phyloP scores from a whole-genome alignment of 37 sponge, comb jelly and placozoan species.

The Ianthella basta region DNA sequence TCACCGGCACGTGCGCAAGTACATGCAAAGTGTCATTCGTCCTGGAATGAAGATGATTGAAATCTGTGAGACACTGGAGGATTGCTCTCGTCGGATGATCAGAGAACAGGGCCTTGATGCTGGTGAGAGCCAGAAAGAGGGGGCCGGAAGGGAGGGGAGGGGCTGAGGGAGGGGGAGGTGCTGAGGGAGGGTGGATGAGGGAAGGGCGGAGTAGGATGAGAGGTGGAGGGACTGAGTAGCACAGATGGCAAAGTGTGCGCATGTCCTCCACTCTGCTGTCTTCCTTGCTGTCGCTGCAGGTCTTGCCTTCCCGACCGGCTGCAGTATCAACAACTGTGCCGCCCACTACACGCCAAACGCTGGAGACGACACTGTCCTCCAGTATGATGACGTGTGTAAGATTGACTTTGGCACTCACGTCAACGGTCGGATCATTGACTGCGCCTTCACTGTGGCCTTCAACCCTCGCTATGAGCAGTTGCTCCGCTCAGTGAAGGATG shows the following conservation, averaged over 20 bases:
- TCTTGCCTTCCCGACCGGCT: constrained; percentile 97
- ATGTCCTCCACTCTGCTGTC: background rate
- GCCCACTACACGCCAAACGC: constrained; percentile 99
- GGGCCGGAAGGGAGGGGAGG: background rate
- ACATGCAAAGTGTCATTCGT: constrained; percentile 88
- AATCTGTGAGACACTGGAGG: constrained; percentile 91
- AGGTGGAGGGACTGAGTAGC: background rate
- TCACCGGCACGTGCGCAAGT: constrained; percentile 79
- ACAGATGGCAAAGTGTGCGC: background rate
- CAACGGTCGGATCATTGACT: constrained; percentile 95
- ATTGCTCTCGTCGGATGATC: constrained; percentile 79
- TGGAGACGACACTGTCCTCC: constrained; percentile 94
- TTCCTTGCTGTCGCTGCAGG: constrained; percentile 41
- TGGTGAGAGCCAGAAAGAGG: constrained; percentile 28
- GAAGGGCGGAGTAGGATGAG: background rate
- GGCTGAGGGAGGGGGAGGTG: background rate
- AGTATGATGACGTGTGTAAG: constrained; percentile 97
- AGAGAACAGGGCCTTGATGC: constrained; percentile 87
- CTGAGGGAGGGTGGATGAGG: too few species aligned
- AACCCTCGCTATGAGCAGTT: constrained; percentile 92
- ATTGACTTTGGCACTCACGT: constrained; percentile 98
- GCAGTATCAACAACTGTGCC: constrained; percentile 97
- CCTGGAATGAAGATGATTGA: constrained; percentile 96
- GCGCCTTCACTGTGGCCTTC: constrained; percentile 98
- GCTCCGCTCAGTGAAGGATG: constrained; percentile 89